phyloP scores from a whole-genome alignment of 2,888 invertebrate species.

The Eristalinus aeneus region DNA sequence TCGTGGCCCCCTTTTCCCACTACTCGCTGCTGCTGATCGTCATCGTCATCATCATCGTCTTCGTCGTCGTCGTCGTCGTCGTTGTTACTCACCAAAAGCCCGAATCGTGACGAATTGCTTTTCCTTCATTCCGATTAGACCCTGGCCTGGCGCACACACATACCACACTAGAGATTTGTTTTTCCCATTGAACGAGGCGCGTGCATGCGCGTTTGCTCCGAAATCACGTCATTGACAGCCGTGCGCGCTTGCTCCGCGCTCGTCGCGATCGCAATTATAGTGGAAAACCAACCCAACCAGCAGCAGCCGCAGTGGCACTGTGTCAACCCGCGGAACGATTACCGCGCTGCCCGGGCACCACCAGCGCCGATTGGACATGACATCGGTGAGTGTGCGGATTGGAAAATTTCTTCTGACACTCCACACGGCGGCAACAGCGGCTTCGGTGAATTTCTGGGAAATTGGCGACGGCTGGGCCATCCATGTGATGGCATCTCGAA shows the following conservation, averaged over 20 bases:
- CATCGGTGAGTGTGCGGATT: conserved; percentile 59
- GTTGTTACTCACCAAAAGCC: conserved; percentile 54
- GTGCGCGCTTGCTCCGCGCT: background rate
- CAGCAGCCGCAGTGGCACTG: conserved; percentile 26
- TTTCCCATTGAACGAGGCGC: background rate
- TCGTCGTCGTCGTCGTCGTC: conserved; percentile 4
- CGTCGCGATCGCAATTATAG: conserved; percentile 50
- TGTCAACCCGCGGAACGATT: conserved; percentile 63
- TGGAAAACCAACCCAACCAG: conserved; percentile 33
- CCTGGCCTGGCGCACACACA: background rate
- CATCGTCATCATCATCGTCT: background rate
- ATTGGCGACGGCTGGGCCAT: conserved; percentile 1
- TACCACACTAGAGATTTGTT: background rate
- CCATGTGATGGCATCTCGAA: conserved; percentile 16
- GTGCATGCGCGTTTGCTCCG: background rate
- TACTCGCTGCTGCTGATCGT: too few relatives aligned
- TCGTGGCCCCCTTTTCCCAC: background rate
- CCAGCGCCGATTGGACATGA: conserved; percentile 67
- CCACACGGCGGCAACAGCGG: conserved; percentile 26
- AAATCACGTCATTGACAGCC: conserved; percentile 67
- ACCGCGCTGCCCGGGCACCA: background rate
- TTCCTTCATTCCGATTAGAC: conserved; percentile 49
- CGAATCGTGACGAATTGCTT: conserved; percentile 65
- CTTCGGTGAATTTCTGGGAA: background rate
- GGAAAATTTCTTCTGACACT: conserved; percentile 68